Evolutionary conservation across 2,113 vertebrate species (phyloP), one percentile per base, ranked within the genome.

Genomic region (Hassar affinis): DNA sequence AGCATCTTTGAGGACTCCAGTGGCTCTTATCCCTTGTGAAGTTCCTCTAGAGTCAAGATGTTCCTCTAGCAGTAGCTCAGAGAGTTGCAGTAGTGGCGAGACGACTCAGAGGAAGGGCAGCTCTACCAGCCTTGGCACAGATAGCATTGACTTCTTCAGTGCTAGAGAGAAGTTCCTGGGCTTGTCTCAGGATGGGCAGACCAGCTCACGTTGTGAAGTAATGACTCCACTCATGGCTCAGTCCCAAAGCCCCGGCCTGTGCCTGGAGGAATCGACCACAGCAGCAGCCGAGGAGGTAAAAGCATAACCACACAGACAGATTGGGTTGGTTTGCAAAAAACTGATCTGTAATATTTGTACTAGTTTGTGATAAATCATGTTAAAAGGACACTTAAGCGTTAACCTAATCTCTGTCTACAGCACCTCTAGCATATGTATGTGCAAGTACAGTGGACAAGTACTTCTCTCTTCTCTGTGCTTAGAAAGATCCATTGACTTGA

Each of bases 131-230:
- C 94, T 95, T 87, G 96, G 95, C 84, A 84, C 93, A 0, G 97
- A 99, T 89, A 95, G 96, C 89, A 98, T 98, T 25, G 93, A 98
- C 90, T 99, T 99, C 92, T 95, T 97, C 90, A 98, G 96, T 0
- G 97, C 97, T 86, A 92, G 96, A 59, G 97, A 96, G 79, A 99
- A 97, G 87, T 99, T 99, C 1, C 94, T 96, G 88, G 96, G 96
- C 71, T 92, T 98, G 83, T 95, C 96, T 47, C 96, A 96, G 87
- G 96, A 98, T 84, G 93, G 93, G 61, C 89, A 91, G 1, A 83
- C 93, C 0, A 89, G 90, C 25, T 90, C 92, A 1, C 93, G 92
- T 78, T 93, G 93, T 59, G 96, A 97, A 76, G 91, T 91, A 47
- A 35, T 76, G 87, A 87, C 89, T 89, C 93, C 86, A 62, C 91